Percentiles rank a stretch among this genome's conserved stretches.
Conservation (phyloP, 2,888 invertebrate genomes). For the Carcina quercana region DNA sequence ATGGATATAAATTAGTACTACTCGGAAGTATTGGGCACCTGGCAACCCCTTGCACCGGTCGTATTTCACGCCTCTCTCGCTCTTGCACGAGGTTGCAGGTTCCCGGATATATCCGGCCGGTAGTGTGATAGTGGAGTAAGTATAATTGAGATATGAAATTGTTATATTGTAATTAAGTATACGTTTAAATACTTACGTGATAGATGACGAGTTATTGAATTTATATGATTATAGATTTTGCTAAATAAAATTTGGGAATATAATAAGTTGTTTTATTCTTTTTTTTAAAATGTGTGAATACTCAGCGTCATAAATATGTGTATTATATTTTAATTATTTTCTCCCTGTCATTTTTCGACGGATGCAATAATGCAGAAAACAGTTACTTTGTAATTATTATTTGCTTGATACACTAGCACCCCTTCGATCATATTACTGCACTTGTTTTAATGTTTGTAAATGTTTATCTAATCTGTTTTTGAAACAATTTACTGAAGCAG, state of each 20-base stretch:
- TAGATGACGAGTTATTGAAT: slow-evolving; percentile 29
- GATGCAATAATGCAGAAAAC: not conserved
- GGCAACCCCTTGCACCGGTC: slow-evolving; percentile 15
- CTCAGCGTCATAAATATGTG: not conserved
- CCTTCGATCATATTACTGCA: not conserved
- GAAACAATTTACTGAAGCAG: too few relatives aligned
- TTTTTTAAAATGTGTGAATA: slow-evolving; percentile 10
- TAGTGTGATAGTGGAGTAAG: not conserved
- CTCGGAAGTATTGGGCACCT: slow-evolving; percentile 2
- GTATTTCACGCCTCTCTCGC: not conserved
- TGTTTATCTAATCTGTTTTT: too few relatives aligned
- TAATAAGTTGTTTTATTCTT: slow-evolving; percentile 14
- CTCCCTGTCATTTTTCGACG: not conserved
- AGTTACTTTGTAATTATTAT: not conserved
- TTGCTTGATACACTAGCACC: not conserved
- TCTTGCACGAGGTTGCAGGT: too few relatives aligned
- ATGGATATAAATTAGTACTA: not conserved
- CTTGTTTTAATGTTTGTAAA: too few relatives aligned
- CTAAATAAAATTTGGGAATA: slow-evolving; percentile 45
- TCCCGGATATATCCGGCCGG: too few relatives aligned
- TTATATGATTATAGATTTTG: slow-evolving; percentile 46
- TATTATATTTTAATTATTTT: not conserved
- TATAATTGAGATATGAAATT: slow-evolving; percentile 1
- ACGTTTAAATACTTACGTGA: slow-evolving; percentile 25
- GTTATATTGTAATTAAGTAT: slow-evolving; percentile 17